These are phyloP conservation scores for Pseudochaenichthys georgianus DNA, from an alignment of 2,797 vertebrate genomes.

Conservation along the genomic window DNA sequence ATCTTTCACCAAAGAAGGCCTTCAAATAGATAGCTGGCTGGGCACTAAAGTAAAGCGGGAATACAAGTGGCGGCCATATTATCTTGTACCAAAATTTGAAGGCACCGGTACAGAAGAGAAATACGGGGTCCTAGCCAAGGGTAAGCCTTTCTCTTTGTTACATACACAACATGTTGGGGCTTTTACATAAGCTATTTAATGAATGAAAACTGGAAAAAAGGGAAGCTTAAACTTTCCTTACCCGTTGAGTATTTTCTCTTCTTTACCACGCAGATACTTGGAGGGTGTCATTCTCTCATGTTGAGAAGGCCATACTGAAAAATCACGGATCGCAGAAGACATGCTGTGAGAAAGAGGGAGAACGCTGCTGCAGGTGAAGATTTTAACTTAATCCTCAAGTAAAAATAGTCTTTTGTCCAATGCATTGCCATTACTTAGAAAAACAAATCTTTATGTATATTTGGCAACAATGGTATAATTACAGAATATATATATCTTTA, in stretches of 20 bases:
- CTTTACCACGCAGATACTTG: slow-evolving; percentile 70
- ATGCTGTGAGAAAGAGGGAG: slow-evolving; percentile 78
- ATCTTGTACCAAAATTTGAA: slow-evolving; percentile 90
- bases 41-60: slow-evolving; percentile 78
- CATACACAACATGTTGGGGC: too few relatives aligned
- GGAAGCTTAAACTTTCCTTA: background rate
- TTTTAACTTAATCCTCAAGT: background rate
- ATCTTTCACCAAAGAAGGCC: slow-evolving; percentile 67
- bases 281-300: slow-evolving; percentile 87
- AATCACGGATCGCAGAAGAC: slow-evolving; percentile 87
- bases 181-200: background rate
- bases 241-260: background rate
- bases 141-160: slow-evolving; percentile 47
- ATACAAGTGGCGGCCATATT: slow-evolving; percentile 56
- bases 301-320: slow-evolving; percentile 85
- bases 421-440: too few relatives aligned
- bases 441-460: too few relatives aligned
- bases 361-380: slow-evolving; percentile 86
- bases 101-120: slow-evolving; percentile 72
- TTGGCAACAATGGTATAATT: too few relatives aligned
- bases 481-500: too few relatives aligned
- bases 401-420: background rate
- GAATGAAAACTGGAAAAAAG: background rate
- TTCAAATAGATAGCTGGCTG: slow-evolving; percentile 87
- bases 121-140: slow-evolving; percentile 65